phyloP scores from a whole-genome alignment of 2,113 vertebrate genomes.

The Epinephelus lanceolatus region DNA sequence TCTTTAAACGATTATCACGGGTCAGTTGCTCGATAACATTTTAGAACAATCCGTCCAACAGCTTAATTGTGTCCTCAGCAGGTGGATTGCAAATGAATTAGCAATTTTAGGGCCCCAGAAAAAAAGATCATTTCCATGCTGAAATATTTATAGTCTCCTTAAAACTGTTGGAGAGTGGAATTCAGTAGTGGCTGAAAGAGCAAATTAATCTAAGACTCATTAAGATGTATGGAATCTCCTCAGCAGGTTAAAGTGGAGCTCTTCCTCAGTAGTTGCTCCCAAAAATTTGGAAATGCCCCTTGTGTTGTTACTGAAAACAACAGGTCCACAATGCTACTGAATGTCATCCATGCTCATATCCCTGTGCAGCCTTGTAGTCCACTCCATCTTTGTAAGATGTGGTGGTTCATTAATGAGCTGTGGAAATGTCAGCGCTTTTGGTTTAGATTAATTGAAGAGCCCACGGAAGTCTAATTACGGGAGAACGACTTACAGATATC shows the following conservation, averaged over 20 bases:
- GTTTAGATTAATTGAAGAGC: constrained; percentile 76
- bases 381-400: constrained; percentile 54
- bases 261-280: constrained; percentile 10
- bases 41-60: constrained; percentile 23
- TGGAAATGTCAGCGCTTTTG: constrained; percentile 74
- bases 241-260: constrained; percentile 22
- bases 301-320: constrained; percentile 41
- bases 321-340: neutral
- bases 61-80: constrained; percentile 50
- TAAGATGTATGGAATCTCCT: constrained; percentile 52
- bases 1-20: constrained; percentile 42
- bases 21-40: constrained; percentile 45
- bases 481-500: constrained; percentile 75
- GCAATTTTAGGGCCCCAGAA: constrained; percentile 48
- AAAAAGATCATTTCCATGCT: constrained; percentile 65
- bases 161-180: constrained; percentile 63
- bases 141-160: constrained; percentile 74
- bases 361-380: constrained; percentile 28
- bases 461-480: constrained; percentile 75
- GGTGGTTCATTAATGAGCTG: constrained; percentile 70
- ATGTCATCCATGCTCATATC: constrained; percentile 51
- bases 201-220: constrained; percentile 70
- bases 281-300: constrained; percentile 42
- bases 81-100: constrained; percentile 53
- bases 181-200: constrained; percentile 49